Base-by-base conservation (phyloP, 1,140 invertebrate genomes). In the Eurytemora carolleeae region DNA sequence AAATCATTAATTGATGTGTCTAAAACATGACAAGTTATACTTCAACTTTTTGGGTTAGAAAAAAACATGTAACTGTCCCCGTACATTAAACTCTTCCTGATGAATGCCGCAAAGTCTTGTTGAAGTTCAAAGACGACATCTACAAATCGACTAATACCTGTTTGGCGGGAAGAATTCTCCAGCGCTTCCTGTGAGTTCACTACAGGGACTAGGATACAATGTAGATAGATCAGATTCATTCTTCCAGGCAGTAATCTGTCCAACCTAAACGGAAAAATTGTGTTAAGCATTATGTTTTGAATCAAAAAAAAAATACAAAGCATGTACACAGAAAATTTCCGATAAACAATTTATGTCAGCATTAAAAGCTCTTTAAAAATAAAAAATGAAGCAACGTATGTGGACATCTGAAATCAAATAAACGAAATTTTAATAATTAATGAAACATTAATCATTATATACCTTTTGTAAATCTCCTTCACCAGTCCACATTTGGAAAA, bases 401-500 rank as follows among this genome's bases (percentile, higher is more conserved):
- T 7, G n/a, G 31, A 44, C n/a, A 44, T n/a, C n/a, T 12, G 7
- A n/a, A 7, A 44, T 44, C 31, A 12, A 44, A 44, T 44, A 44
- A 7, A 44, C n/a, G n/a, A 44, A 44, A 44, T 12, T 44, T 12
- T n/a, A 44, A 44, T 12, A 44, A 12, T 12, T 44, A 44, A 7
- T 44, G 7, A 12, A 44, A 44, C n/a, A n/a, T 44, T 44, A 44
- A 44, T n/a, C n/a, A n/a, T 59, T 22, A 2, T 18, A 18, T 19
- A 59, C 58, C 18, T 59, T 24, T n/a, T 59, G 22, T 19, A 59
- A n/a, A 1, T 19, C 26, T 19, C n/a, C 22, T 31, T 19, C 25
- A n/a, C 58, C 58, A 16, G 58, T 59, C 22, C 26, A 59, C 58
- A 59, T 59, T 24, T 31, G 16, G 21, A 59, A 59, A 16, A 17